Evolutionary conservation across 1,140 invertebrate species (phyloP).

Genomic region (Phymorhynchus buccinoides): DNA sequence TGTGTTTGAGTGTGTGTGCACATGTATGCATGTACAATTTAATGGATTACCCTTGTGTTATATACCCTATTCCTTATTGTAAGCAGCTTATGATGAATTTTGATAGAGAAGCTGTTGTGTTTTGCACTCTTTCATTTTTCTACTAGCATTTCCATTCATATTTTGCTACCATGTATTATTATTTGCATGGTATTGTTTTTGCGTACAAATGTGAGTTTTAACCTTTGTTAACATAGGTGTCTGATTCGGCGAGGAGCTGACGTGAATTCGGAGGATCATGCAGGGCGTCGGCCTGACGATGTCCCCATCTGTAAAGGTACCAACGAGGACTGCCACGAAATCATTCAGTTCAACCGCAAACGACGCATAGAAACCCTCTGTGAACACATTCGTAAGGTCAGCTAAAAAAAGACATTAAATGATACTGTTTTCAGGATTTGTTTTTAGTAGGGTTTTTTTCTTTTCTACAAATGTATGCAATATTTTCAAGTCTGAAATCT

Average conservation of each 20-base stretch:
- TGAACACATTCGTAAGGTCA: conserved; percentile 48
- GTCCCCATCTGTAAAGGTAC: conserved; percentile 32
- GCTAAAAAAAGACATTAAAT: no score
- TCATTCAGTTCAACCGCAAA: conserved; percentile 56
- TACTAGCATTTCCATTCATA: neutral
- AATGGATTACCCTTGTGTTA: no score
- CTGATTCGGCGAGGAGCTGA: conserved; percentile 66
- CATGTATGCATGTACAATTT: neutral
- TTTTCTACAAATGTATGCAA: no score
- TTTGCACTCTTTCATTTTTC: no score
- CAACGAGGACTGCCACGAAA: conserved; percentile 57
- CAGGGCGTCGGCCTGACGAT: conserved; percentile 62
- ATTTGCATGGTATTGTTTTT: neutral
- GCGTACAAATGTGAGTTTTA: neutral
- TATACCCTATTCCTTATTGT: no score
- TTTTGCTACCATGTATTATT: neutral
- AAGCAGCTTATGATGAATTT: no score
- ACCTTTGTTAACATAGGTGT: conserved; percentile 52
- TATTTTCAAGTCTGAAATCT: no score
- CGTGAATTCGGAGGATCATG: conserved; percentile 62
- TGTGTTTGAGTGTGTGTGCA: neutral
- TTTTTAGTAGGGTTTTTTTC: no score
- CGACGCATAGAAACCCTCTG: conserved; percentile 51
- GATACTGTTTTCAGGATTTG: no score
- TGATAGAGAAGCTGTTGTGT: no score